Conservation (phyloP, 2,888 invertebrate species). For the Cenopis cana region DNA sequence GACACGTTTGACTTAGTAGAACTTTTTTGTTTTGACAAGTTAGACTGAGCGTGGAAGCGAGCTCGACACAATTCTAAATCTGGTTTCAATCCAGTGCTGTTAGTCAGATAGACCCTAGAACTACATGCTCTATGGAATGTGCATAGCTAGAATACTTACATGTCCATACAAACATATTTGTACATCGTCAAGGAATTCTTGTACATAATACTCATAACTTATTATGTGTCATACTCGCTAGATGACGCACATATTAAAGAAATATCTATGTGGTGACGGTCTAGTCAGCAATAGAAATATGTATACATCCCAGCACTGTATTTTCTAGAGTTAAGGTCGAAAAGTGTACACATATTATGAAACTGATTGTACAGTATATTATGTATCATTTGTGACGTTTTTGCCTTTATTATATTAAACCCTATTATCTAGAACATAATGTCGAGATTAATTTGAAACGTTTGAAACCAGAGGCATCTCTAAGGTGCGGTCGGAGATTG, state of each 20-base stretch:
- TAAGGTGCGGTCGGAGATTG: slow-evolving; percentile 16
- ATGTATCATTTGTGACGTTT: not conserved
- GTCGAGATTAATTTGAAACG: not conserved
- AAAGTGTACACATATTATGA: too few relatives aligned
- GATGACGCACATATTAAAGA: slow-evolving; percentile 4
- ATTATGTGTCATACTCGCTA: slow-evolving; percentile 3
- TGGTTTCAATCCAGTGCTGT: too few relatives aligned
- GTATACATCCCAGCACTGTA: too few relatives aligned
- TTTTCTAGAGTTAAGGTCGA: too few relatives aligned
- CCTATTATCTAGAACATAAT: not conserved
- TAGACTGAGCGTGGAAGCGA: too few relatives aligned
- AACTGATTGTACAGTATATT: not conserved
- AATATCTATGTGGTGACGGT: not conserved
- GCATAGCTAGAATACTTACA: not conserved
- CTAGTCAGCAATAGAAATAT: too few relatives aligned
- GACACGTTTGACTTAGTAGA: too few relatives aligned
- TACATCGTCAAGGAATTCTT: not conserved
- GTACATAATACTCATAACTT: not conserved
- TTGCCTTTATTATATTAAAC: not conserved
- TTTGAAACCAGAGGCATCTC: not conserved
- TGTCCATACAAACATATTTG: not conserved
- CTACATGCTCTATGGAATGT: not conserved
- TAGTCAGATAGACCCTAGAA: not conserved
- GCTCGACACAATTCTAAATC: too few relatives aligned
- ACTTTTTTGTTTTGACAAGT: too few relatives aligned